Evolutionary conservation across 2,888 invertebrate genomes (phyloP).

Genomic region (Calameuta idolon): DNA sequence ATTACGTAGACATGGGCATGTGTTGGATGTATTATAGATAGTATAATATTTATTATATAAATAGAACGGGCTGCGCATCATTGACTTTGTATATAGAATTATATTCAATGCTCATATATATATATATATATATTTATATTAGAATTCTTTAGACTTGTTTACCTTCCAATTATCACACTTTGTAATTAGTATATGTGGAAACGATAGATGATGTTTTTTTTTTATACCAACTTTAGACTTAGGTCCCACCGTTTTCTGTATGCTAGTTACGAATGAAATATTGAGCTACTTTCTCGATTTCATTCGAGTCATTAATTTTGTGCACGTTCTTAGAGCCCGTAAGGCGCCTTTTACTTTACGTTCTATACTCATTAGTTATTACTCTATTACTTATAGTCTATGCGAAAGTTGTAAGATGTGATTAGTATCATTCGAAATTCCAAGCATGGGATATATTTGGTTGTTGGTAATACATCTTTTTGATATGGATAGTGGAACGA

Average conservation of each 20-base stretch:
- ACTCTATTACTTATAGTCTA: background rate
- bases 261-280: background rate
- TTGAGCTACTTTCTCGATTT: background rate
- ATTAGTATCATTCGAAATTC: background rate
- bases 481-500: background rate
- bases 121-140: background rate
- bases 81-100: background rate
- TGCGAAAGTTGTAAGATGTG: background rate
- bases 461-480: background rate
- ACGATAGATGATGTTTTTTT: background rate
- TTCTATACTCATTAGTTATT: background rate
- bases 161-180: background rate
- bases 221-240: background rate
- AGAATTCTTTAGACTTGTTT: background rate
- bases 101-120: background rate
- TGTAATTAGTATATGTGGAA: background rate
- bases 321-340: background rate
- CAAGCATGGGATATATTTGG: background rate
- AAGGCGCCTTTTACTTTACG: background rate
- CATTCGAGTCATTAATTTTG: background rate
- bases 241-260: background rate
- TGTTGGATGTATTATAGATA: background rate
- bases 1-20: slow-evolving; percentile 1
- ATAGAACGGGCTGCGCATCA: background rate
- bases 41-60: background rate